Base-by-base conservation (phyloP, 2,797 vertebrate species). In the Melanotaenia parkinsoni region DNA sequence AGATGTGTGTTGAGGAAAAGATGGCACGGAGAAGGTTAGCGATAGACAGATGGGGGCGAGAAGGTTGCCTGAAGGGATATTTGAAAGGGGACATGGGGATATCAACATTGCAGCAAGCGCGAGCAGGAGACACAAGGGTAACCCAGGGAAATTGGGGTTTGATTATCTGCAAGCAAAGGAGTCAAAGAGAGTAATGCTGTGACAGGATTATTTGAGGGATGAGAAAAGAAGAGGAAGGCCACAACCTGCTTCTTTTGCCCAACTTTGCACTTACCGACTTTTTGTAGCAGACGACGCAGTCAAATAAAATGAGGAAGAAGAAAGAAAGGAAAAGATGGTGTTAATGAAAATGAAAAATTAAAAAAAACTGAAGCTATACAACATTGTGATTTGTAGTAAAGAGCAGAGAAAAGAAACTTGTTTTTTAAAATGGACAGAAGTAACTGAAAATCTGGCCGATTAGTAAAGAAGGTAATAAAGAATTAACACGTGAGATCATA, bases 241-340 rank as follows among this genome's bases (percentile, higher is more conserved):
- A 51, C 62, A 79, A 14, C 54, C 64, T 37, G 37, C 61, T 72
- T 86, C 85, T 88, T 87, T 81, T 81, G 64, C 59, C 63, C 26
- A 40, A 61, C 69, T 76, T 82, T 84, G 30, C 77, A 91, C 91
- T 90, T 89, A 88, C 88, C 89, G 67, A 88, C 89, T 92, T 82
- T 87, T 77, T n/a, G 79, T 82, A 53, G 86, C 79, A 30, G 28
- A 85, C 70, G 70, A 60, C 51, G 67, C 37, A 33, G 83, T 82
- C 45, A 72, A 77, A 76, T 64, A 70, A 81, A 86, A 81, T 35
- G n/a, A 35, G 18, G 40, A 13, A 63, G 70, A 63, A 60, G 30
- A 0, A 74, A 65, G 26, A 66, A 67, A 67, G 26, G 69, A 80
- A 79, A 76, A 77, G 13, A 33, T 18, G 38, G 28, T 20, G 71